These are phyloP conservation scores for Diadumene lineata DNA, from an alignment of 92 coral and sea anemone species.

Conservation along the genomic window DNA sequence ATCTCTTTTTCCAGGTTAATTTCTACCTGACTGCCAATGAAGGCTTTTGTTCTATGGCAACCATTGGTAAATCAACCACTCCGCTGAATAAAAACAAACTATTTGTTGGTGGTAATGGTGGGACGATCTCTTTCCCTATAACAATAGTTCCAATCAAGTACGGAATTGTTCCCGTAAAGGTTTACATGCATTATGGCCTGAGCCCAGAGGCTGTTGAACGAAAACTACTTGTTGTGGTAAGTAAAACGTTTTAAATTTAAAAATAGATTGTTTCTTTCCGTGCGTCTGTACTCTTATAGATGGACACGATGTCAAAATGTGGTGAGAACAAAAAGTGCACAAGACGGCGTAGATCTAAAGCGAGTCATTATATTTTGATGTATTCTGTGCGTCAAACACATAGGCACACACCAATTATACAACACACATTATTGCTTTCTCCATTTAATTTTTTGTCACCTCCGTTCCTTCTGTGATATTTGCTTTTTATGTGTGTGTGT, in stretches of 20 bases:
- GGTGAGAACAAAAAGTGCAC: too few species aligned
- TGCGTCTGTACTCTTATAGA: too few species aligned
- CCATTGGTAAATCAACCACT: constrained; percentile 10
- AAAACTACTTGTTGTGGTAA: constrained; percentile 65
- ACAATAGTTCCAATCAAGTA: constrained; percentile 82
- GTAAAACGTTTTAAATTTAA: constrained; percentile 9
- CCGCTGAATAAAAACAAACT: constrained; percentile 11
- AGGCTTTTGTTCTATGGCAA: constrained; percentile 68
- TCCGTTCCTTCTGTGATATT: too few species aligned
- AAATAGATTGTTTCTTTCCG: too few species aligned
- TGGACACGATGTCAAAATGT: too few species aligned
- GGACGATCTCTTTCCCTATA: constrained; percentile 59
- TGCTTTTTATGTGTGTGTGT: not conserved
- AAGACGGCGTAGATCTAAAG: too few species aligned
- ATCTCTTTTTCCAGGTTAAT: constrained; percentile 37
- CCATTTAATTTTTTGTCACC: too few species aligned
- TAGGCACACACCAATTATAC: too few species aligned
- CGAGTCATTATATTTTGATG: too few species aligned
- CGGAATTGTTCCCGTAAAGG: constrained; percentile 72
- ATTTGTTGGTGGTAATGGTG: constrained; percentile 16
- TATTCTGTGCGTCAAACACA: too few species aligned
- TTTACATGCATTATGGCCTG: constrained; percentile 26
- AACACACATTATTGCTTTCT: too few species aligned
- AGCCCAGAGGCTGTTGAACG: constrained; percentile 33
- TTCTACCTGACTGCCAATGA: constrained; percentile 57